phyloP scores from a whole-genome alignment of 2,113 vertebrate species.

The Ia io region DNA sequence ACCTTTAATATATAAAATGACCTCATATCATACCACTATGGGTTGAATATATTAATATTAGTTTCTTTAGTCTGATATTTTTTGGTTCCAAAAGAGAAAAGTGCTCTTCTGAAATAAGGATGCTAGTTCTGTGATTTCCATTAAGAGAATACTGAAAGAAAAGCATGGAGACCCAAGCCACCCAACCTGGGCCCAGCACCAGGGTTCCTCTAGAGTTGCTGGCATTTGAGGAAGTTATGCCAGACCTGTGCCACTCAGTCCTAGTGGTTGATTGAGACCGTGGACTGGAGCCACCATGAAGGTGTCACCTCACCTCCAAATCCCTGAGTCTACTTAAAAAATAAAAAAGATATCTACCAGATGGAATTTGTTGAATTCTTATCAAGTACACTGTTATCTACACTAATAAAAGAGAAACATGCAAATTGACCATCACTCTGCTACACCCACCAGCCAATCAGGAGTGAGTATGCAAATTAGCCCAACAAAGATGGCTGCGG shows the following conservation, averaged over 20 bases:
- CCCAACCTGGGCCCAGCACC: not conserved
- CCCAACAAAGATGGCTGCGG: too few relatives aligned
- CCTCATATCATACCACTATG: slow-evolving; percentile 11
- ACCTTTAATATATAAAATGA: slow-evolving; percentile 44
- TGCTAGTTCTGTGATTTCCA: slow-evolving; percentile 56
- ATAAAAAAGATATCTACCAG: not conserved
- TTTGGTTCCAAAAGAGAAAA: slow-evolving; percentile 45
- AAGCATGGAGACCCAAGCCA: not conserved
- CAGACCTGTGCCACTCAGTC: not conserved
- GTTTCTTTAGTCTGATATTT: slow-evolving; percentile 32
- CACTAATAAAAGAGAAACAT: too few relatives aligned
- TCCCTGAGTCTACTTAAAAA: not conserved
- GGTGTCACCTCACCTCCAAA: not conserved
- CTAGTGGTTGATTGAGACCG: not conserved
- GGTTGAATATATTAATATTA: slow-evolving; percentile 50
- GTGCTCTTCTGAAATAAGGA: slow-evolving; percentile 43
- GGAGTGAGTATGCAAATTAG: too few relatives aligned
- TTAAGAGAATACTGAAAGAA: slow-evolving; percentile 19
- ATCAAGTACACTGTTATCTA: not conserved
- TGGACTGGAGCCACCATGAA: not conserved
- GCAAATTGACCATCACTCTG: too few relatives aligned
- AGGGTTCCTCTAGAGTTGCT: not conserved
- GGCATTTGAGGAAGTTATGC: not conserved
- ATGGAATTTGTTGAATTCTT: slow-evolving; percentile 18
- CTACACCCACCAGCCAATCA: too few relatives aligned